These are phyloP conservation scores for Neosilurus mollespiculum DNA, from an alignment of 2,797 vertebrate genomes.

Conservation along the genomic window DNA sequence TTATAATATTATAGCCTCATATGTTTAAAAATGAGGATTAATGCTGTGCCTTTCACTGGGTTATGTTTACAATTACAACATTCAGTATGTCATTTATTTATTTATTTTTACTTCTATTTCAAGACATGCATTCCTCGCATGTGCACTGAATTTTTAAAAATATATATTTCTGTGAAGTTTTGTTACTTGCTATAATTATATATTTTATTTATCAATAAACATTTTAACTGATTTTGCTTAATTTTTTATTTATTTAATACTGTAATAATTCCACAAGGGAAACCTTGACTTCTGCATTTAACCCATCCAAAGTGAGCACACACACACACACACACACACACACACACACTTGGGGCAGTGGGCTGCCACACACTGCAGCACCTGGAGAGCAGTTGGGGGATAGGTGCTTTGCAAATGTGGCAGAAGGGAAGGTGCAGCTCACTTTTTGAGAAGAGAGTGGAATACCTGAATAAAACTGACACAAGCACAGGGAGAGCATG, in stretches of 20 bases:
- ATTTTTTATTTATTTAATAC: neutral
- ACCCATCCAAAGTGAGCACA: too few relatives aligned
- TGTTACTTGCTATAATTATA: neutral
- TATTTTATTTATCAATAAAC: conserved; percentile 22
- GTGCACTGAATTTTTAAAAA: neutral
- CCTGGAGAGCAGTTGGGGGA: too few relatives aligned
- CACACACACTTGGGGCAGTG: too few relatives aligned
- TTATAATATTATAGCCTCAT: neutral
- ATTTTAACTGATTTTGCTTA: neutral
- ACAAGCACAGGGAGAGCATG: too few relatives aligned
- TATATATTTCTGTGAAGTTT: neutral
- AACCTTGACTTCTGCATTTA: too few relatives aligned
- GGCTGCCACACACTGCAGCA: too few relatives aligned
- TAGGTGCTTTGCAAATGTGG: too few relatives aligned
- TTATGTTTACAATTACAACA: conserved; percentile 5
- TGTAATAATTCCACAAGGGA: too few relatives aligned
- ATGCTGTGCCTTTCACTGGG: neutral
- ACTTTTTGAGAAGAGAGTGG: too few relatives aligned
- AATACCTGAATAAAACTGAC: too few relatives aligned
- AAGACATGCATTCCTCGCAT: neutral
- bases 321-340: too few relatives aligned
- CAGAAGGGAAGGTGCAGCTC: too few relatives aligned
- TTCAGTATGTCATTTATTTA: neutral
- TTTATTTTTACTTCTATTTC: neutral
- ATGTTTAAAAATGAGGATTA: neutral